A percentile compares a stretch with the other conserved stretches of the same genome.
Evolutionary conservation across 2,113 vertebrate species (phyloP).

Genomic region (Sigmodon hispidus): DNA sequence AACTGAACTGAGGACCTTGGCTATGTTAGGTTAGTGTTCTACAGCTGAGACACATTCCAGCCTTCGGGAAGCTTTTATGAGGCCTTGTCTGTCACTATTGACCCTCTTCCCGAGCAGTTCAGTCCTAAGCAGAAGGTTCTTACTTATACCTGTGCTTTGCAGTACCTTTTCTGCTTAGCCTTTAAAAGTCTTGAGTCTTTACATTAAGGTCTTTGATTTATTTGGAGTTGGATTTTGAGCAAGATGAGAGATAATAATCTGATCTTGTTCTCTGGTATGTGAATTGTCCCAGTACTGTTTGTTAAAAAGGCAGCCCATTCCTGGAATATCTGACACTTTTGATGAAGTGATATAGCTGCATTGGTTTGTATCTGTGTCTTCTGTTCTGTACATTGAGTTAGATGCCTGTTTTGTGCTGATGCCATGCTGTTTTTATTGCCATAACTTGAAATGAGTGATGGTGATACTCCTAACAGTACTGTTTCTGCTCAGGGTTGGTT

Average conservation of each 20-base stretch:
- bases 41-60: not conserved
- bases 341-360: not conserved
- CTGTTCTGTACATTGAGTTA: not conserved
- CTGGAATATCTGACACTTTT: not conserved
- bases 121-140: not conserved
- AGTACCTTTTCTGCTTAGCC: not conserved
- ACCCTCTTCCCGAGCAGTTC: not conserved
- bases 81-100: not conserved
- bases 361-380: not conserved
- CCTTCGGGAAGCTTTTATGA: not conserved
- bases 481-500: not conserved
- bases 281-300: not conserved
- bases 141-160: too few relatives aligned
- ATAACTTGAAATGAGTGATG: not conserved
- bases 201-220: not conserved
- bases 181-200: not conserved
- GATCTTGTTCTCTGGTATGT: not conserved
- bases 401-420: too few relatives aligned
- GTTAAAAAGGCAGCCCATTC: too few relatives aligned
- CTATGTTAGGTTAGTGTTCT: not conserved
- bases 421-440: not conserved
- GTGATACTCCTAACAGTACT: not conserved
- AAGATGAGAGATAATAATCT: not conserved
- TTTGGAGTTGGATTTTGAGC: not conserved
- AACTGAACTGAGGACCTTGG: not conserved